Percentiles rank a stretch among this genome's conserved stretches.
phyloP scores from a whole-genome alignment of 2,888 invertebrate genomes.

The Yponomeuta malinellus region DNA sequence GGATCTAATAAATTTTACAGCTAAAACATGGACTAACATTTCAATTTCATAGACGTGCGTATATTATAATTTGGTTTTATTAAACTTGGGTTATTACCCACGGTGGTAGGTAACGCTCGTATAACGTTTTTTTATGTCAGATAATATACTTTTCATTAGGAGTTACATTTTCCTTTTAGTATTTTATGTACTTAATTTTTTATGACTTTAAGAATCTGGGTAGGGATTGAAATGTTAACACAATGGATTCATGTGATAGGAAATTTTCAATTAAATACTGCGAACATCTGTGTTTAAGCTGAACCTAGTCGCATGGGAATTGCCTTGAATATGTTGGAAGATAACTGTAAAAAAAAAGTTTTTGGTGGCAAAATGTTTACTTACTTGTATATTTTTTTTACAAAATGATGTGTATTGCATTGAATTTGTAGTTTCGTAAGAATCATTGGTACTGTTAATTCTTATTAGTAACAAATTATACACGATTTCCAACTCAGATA shows the following conservation, averaged over 20 bases:
- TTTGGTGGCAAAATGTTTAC: too few relatives aligned
- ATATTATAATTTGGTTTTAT: conserved; percentile 72
- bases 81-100: conserved; percentile 34
- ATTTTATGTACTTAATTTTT: conserved; percentile 53
- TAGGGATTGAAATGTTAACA: conserved; percentile 43
- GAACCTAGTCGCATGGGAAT: background rate
- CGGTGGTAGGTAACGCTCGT: conserved; percentile 55
- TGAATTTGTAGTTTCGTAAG: too few relatives aligned
- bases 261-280: conserved; percentile 10
- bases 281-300: background rate
- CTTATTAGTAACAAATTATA: too few relatives aligned
- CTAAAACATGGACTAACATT: conserved; percentile 61
- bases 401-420: too few relatives aligned
- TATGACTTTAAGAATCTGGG: conserved; percentile 43
- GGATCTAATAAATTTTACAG: conserved; percentile 65
- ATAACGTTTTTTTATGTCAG: conserved; percentile 66
- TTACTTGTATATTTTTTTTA: too few relatives aligned
- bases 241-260: conserved; percentile 32
- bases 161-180: conserved; percentile 54
- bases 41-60: conserved; percentile 55
- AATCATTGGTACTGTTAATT: too few relatives aligned
- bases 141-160: conserved; percentile 71
- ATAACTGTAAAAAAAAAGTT: too few relatives aligned
- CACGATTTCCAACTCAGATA: too few relatives aligned
- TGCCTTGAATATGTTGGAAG: background rate